These are phyloP conservation scores for Carassius auratus DNA, from an alignment of 2,113 vertebrate genomes.

Conservation along the genomic window DNA sequence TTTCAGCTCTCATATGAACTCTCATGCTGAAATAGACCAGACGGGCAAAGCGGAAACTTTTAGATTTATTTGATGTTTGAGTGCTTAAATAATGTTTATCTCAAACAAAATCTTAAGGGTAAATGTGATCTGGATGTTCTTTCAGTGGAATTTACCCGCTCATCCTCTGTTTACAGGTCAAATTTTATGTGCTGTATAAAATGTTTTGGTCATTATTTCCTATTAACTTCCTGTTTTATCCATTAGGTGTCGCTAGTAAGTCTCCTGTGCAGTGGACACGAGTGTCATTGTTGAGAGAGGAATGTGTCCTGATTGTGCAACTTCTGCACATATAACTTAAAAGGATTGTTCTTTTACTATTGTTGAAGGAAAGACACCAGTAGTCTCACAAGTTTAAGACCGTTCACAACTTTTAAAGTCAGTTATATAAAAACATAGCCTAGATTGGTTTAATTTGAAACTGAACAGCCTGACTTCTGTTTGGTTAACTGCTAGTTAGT, in stretches of 20 bases:
- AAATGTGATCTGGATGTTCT: neutral
- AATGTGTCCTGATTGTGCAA: neutral
- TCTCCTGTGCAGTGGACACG: neutral
- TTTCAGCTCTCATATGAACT: neutral
- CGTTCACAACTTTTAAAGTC: neutral
- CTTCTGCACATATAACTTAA: too few relatives aligned
- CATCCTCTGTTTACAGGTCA: neutral
- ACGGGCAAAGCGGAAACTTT: neutral
- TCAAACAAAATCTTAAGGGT: neutral
- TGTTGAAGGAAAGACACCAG: neutral
- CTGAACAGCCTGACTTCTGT: too few relatives aligned
- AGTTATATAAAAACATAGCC: neutral
- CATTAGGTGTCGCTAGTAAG: conserved; percentile 16
- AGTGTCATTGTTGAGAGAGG: neutral
- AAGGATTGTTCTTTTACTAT: neutral
- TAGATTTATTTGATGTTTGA: neutral
- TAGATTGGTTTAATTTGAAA: neutral
- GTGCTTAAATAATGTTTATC: neutral
- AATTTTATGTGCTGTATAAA: neutral
- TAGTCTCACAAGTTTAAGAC: neutral
- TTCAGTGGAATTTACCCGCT: neutral
- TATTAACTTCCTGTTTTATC: neutral
- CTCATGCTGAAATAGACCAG: neutral
- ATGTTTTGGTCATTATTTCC: neutral
- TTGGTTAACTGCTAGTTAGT: neutral